These are phyloP conservation scores for Hypomecis atomaria DNA, from an alignment of 2,888 invertebrate genomes.

Conservation along the genomic window DNA sequence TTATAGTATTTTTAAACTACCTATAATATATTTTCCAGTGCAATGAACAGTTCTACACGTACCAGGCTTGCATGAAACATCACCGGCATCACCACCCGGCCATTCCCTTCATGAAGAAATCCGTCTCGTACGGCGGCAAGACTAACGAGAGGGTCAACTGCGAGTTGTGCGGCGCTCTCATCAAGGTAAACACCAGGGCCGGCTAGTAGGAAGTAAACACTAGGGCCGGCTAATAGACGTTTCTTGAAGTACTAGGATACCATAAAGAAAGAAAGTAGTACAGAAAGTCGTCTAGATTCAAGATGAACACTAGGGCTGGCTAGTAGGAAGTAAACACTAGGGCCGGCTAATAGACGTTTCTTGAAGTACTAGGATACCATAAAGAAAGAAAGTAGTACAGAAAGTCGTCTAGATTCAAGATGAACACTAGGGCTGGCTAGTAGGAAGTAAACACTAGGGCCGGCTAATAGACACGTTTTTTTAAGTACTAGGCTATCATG, in stretches of 20 bases:
- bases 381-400: no score
- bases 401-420: no score
- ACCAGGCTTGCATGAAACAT: conserved; percentile 53
- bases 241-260: no score
- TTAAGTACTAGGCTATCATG: no score
- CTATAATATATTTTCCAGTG: conserved; percentile 29
- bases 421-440: conserved; percentile 19
- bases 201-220: conserved; percentile 33
- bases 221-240: background rate
- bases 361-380: no score
- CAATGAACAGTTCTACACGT: conserved; percentile 51
- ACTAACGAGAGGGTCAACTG: conserved; percentile 55
- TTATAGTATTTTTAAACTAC: no score
- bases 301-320: conserved; percentile 38
- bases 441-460: no score
- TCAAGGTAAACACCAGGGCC: conserved; percentile 44
- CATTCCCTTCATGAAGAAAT: conserved; percentile 40
- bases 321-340: no score
- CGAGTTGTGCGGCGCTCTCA: conserved; percentile 59
- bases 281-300: no score
- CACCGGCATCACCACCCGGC: conserved; percentile 49
- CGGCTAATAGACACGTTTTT: no score
- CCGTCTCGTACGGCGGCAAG: conserved; percentile 44
- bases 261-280: no score
- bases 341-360: no score